phyloP scores from a whole-genome alignment of 2,888 invertebrate genomes.

The Invenusta paracnida region DNA sequence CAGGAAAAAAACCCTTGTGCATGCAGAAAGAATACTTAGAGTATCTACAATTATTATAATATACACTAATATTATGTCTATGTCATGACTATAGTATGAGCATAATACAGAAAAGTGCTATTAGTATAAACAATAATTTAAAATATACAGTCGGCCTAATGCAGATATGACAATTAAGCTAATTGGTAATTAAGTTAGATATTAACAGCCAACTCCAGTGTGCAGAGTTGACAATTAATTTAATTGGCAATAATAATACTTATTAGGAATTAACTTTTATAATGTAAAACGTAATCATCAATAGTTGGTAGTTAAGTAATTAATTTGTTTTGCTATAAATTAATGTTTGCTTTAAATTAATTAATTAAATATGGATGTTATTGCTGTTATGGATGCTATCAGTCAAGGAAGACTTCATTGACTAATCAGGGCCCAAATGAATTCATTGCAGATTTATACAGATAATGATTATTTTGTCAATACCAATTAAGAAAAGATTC shows the following conservation, averaged over 20 bases:
- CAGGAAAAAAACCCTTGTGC: no score
- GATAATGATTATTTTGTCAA: neutral
- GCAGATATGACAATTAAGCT: constrained; percentile 16
- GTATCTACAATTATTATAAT: no score
- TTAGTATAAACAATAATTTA: no score
- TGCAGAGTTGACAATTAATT: constrained; percentile 6
- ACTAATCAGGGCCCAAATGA: constrained; percentile 27
- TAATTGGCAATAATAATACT: neutral
- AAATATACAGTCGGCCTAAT: no score
- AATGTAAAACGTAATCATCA: constrained; percentile 11
- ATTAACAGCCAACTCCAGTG: constrained; percentile 22
- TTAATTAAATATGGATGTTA: constrained; percentile 15
- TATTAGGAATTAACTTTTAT: constrained; percentile 26
- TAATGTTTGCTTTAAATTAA: constrained; percentile 14
- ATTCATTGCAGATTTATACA: constrained; percentile 20
- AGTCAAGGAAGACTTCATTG: neutral
- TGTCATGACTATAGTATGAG: no score
- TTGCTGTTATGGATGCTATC: constrained; percentile 7
- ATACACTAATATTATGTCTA: no score
- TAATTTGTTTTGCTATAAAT: neutral
- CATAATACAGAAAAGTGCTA: no score
- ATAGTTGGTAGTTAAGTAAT: constrained; percentile 19
- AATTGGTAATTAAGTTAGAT: constrained; percentile 23
- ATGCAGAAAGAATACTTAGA: no score
- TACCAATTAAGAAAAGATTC: constrained; percentile 20